Evolutionary conservation across 2,797 vertebrate species (phyloP), one percentile per base, ranked within the genome.

Genomic region (Enteromius anoplus): DNA sequence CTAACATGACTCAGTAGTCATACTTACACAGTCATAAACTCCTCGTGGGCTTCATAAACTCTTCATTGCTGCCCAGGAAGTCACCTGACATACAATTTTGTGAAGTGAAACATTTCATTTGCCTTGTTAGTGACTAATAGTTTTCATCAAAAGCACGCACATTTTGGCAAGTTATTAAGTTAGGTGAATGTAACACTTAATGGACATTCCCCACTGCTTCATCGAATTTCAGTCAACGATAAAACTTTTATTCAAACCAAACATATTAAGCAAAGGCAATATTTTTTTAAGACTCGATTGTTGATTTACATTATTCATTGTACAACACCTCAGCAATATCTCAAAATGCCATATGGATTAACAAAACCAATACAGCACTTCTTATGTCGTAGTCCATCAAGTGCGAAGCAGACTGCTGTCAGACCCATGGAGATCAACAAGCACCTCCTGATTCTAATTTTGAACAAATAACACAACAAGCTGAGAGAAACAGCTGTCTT

Each of bases 401-500:
- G n/a, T 76, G 62, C 45, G 62, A 66, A 82, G 62, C 62, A 69
- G 71, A 66, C 60, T 66, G 80, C 71, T 75, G 80, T 82, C 47
- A 75, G n/a, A 65, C 34, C 32, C 70, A 21, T 45, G 1, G 81
- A 76, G 72, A 76, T 68, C 49, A 69, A n/a, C 62, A 76, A 5
- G 15, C 42, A 78, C 21, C 81, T 77, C 75, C 29, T 69, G 81
- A 78, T 77, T 83, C 75, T 62, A 62, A 83, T 77, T 83, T 77
- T 11, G 29, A 78, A 62, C 66, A 83, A 83, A 83, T 70, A 77
- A 23, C 72, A 83, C 17, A 64, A 58, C 64, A 45, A 69, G 15
- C 64, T 71, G 75, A 32, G 6, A 60, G 81, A 83, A 83, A 78
- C 81, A 83, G 81, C 81, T 83, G 80, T 75, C 62, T 60, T 42